Base-by-base conservation (phyloP, 2,888 invertebrate genomes). In the Galeopsomyia nigrocyanea region DNA sequence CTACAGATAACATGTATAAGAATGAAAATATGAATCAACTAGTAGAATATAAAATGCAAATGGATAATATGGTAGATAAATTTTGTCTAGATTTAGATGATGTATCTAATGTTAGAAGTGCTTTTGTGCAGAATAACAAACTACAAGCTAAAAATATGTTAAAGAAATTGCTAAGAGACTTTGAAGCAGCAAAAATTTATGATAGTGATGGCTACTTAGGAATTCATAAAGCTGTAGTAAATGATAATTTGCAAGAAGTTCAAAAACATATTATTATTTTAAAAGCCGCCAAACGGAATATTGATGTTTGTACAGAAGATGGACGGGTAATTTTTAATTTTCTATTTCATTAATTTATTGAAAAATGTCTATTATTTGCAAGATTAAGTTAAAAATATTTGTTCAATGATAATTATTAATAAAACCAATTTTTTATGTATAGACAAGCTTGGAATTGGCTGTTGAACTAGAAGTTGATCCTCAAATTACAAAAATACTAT, bases 401-500 rank as follows among this genome's bases (percentile, higher is more conserved):
- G 1, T 39, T 39, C 31, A 39, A 39, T 39, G 10, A 39, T 10
- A 39, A 13, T 39, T 39, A 39, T 10, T 39, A 2, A 13, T 39
- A 7, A 39, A 39, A 39, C 13, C 1, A 10, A 39, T 39, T 39
- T 39, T 39, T 39, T 13, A 39, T 39, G 5, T 9, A 39, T 70
- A 85, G 84, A 82, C 85, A 16, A 81, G 82, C 72, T 78, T 86
- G 46, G 86, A 86, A 65, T 71, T 86, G 31, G 84, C 85, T 10
- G 51, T 86, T 17, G 76, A 79, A 56, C 76, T 72, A 56, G 71
- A 79, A 3, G 70, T 73, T 3, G 79, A 78, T n/a, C 53, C 69
- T 0, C 70, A 77, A 56, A 82, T 86, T 56, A 67, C 84, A 2
- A 71, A 77, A 14, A 19, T 79, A n/a, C 67, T 86, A 22, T 62